Evolutionary conservation across 2,888 invertebrate species (phyloP).

Genomic region (Osmoderma eremita): DNA sequence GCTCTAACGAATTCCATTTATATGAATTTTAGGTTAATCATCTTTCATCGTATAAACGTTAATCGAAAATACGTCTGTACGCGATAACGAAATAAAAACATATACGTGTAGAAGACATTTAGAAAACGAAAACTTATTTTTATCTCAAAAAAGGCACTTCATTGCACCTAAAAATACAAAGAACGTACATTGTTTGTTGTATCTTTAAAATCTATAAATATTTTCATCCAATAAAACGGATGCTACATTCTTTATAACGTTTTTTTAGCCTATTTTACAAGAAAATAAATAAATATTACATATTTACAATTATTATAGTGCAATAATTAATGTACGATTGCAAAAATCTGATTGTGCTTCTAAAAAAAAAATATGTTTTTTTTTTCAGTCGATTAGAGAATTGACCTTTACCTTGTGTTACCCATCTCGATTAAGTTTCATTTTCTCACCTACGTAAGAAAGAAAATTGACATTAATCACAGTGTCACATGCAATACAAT

Average conservation of each 20-base stretch:
- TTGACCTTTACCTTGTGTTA: too few relatives aligned
- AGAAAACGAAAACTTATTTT: slow-evolving; percentile 12
- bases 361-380: too few relatives aligned
- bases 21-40: background rate
- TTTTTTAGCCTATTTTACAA: slow-evolving; percentile 12
- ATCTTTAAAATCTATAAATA: slow-evolving; percentile 30
- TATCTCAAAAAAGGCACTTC: slow-evolving; percentile 40
- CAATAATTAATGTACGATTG: slow-evolving; percentile 10
- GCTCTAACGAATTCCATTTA: background rate
- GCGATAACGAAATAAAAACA: slow-evolving; percentile 3
- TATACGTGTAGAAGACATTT: slow-evolving; percentile 20
- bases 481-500: too few relatives aligned
- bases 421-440: too few relatives aligned
- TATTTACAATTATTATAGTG: slow-evolving; percentile 27
- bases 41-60: slow-evolving; percentile 6
- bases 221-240: slow-evolving; percentile 24
- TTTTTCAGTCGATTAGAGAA: too few relatives aligned
- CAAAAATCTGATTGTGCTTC: slow-evolving; percentile 5
- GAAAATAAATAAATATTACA: slow-evolving; percentile 36
- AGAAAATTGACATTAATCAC: too few relatives aligned
- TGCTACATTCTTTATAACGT: slow-evolving; percentile 12
- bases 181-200: slow-evolving; percentile 10
- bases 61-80: slow-evolving; percentile 7
- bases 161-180: slow-evolving; percentile 39
- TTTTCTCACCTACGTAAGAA: too few relatives aligned